Percentiles rank a stretch among this genome's conserved stretches.
phyloP scores from a whole-genome alignment of 2,113 vertebrate species.

The Actenoides lindsayi region DNA sequence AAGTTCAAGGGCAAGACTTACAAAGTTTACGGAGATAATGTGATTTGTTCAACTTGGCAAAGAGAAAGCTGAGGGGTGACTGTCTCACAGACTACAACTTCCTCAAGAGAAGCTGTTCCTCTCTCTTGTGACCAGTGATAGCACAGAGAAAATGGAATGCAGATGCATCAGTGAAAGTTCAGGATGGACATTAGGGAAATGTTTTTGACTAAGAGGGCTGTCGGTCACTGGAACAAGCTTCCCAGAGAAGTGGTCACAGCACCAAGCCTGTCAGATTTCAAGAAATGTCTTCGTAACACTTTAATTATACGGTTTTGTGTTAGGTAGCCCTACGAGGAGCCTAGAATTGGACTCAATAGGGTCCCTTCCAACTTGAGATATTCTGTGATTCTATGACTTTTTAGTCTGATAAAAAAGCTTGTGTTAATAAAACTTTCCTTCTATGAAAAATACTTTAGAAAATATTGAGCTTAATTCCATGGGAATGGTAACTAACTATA shows the following conservation, averaged over 20 bases:
- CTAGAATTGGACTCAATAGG: rapidly evolving
- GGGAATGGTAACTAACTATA: neutral
- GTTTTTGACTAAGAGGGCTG: neutral
- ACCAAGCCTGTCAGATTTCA: neutral
- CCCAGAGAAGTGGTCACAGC: too few species aligned
- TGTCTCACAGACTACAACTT: neutral
- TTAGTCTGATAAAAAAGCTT: rapidly evolving
- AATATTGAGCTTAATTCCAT: neutral
- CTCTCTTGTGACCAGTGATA: neutral
- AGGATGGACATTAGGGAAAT: neutral
- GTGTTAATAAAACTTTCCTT: neutral
- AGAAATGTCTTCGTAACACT: neutral
- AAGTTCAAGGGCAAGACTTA: neutral
- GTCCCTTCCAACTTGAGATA: neutral
- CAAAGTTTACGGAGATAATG: neutral
- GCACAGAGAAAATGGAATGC: neutral
- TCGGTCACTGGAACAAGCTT: neutral
- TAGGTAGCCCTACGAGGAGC: neutral
- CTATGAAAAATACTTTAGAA: neutral
- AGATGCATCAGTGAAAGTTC: neutral
- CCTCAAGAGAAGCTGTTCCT: neutral
- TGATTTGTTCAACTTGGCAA: neutral
- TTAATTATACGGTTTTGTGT: neutral
- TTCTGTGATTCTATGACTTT: neutral
- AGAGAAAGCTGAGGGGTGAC: neutral